Conservation (phyloP, 92 coral and sea anemone genomes). For the Nematostella vectensis region DNA sequence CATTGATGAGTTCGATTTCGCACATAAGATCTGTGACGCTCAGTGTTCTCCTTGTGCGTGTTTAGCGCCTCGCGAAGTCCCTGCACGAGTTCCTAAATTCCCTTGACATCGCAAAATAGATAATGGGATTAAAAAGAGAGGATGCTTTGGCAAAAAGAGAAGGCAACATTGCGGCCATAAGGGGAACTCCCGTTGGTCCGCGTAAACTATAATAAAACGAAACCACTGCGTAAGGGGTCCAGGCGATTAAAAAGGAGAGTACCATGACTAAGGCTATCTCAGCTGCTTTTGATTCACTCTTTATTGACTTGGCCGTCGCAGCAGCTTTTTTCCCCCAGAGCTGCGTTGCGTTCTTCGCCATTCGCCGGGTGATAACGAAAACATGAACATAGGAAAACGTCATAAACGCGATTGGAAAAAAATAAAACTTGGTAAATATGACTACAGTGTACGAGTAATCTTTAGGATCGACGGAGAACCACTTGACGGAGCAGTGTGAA, state of each 20-base stretch:
- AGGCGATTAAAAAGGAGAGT: not conserved
- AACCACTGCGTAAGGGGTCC: conserved; percentile 13
- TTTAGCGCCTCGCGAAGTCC: not conserved
- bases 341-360: not conserved
- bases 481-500: not conserved
- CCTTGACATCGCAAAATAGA: conserved; percentile 5
- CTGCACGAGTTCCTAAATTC: conserved; percentile 6
- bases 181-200: not conserved
- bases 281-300: not conserved
- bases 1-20: too few species aligned
- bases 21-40: too few species aligned
- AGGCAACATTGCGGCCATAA: not conserved
- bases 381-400: not conserved
- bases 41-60: too few species aligned
- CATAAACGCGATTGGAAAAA: not conserved
- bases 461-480: not conserved
- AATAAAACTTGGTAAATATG: not conserved
- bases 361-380: not conserved
- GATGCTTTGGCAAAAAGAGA: conserved; percentile 15
- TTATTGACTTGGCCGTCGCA: not conserved
- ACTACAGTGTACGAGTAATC: conserved; percentile 6
- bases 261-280: not conserved
- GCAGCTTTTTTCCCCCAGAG: conserved; percentile 2
- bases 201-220: conserved; percentile 4
- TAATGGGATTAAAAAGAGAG: not conserved